These are phyloP conservation scores for Heterocephalus glaber DNA, from an alignment of 2,113 vertebrate genomes.

Conservation along the genomic window DNA sequence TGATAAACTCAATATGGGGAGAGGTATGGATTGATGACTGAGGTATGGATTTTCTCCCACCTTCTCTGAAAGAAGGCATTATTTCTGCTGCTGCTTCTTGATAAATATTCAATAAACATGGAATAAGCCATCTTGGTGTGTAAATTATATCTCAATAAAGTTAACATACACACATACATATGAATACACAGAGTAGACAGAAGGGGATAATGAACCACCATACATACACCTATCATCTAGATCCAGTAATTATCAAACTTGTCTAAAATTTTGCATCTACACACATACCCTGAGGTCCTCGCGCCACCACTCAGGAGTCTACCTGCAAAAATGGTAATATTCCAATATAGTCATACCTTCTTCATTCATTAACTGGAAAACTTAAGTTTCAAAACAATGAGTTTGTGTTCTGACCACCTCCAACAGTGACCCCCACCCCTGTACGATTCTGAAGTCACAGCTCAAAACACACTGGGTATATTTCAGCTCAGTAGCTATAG, in stretches of 20 bases:
- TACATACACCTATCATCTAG: not conserved
- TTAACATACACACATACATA: not conserved
- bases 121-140: not conserved
- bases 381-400: slow-evolving; percentile 39
- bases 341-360: not conserved
- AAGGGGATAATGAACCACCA: not conserved
- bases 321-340: not conserved
- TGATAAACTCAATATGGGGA: no score
- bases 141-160: slow-evolving; percentile 20
- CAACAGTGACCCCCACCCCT: not conserved
- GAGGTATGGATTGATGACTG: no score
- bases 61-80: slow-evolving; percentile 88
- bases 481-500: not conserved
- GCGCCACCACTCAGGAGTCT: not conserved
- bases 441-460: not conserved
- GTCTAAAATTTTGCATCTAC: not conserved
- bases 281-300: not conserved
- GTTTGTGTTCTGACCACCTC: not conserved
- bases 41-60: slow-evolving; percentile 87
- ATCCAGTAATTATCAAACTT: not conserved
- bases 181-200: not conserved
- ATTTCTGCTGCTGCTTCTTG: slow-evolving; percentile 67
- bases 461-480: slow-evolving; percentile 12
- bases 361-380: slow-evolving; percentile 3
- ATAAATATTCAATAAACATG: not conserved